phyloP scores from a whole-genome alignment of 1,140 invertebrate genomes.

The Achroia grisella region DNA sequence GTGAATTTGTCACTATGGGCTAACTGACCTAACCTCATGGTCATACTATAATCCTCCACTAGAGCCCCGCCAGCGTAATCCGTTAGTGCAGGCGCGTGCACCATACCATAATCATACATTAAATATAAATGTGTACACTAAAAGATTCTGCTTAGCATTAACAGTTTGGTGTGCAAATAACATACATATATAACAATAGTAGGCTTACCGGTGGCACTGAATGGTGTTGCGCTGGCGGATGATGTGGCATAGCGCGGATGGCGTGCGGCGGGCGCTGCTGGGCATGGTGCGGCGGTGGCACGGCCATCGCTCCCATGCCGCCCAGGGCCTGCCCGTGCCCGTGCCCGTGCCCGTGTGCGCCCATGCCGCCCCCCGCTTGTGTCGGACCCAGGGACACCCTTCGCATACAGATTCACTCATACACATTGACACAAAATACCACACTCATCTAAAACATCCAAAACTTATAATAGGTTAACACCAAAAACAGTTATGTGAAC shows the following conservation, averaged over 20 bases:
- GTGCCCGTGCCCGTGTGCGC: conserved; percentile 33
- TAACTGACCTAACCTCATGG: too few species aligned
- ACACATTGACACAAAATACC: too few species aligned
- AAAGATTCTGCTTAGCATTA: too few species aligned
- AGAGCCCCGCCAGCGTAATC: too few species aligned
- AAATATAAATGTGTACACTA: too few species aligned
- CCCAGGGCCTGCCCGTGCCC: conserved; percentile 13
- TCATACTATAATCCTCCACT: too few species aligned
- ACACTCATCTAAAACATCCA: too few species aligned
- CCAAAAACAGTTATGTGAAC: background rate
- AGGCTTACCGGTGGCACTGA: conserved; percentile 39
- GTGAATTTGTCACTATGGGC: too few species aligned
- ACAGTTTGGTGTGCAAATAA: too few species aligned
- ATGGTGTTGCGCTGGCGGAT: conserved; percentile 49
- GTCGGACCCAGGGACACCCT: conserved; percentile 54
- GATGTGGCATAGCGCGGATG: conserved; percentile 46
- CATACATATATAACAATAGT: background rate
- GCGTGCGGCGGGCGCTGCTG: conserved; percentile 44
- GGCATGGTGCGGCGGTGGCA: conserved; percentile 33
- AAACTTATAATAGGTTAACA: too few species aligned
- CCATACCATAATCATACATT: too few species aligned
- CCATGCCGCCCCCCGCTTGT: conserved; percentile 37
- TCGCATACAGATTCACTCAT: conserved; percentile 13
- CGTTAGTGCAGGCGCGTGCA: too few species aligned
- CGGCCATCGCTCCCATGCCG: conserved; percentile 35